These are phyloP conservation scores for Anisognathus igniventris DNA, from an alignment of 2,797 vertebrate genomes.

Conservation along the genomic window DNA sequence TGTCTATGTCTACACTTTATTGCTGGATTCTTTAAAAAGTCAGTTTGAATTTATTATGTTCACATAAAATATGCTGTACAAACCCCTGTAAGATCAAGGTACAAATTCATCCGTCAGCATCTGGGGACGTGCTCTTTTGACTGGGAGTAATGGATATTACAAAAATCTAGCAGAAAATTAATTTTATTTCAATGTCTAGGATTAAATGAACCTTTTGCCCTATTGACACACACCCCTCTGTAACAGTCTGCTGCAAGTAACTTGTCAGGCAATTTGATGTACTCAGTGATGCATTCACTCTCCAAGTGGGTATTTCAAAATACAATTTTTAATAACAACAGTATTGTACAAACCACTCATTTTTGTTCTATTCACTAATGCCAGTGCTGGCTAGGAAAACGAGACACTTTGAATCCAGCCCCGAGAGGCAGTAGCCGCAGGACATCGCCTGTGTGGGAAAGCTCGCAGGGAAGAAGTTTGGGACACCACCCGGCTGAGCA, in stretches of 20 bases:
- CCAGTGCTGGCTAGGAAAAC: neutral
- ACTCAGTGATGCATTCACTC: neutral
- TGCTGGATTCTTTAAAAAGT: neutral
- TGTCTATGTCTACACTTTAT: neutral
- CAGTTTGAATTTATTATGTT: neutral
- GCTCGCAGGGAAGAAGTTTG: neutral
- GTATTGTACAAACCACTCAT: neutral
- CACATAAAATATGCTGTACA: neutral
- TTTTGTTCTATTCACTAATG: neutral
- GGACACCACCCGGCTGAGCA: neutral
- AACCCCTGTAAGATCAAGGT: neutral
- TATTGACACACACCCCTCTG: neutral
- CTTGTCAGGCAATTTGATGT: neutral
- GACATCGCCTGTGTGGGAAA: rapidly evolving
- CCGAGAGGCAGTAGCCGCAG: neutral
- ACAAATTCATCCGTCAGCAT: neutral
- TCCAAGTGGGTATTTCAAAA: neutral
- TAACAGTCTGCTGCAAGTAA: neutral
- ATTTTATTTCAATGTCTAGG: neutral
- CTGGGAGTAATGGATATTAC: neutral
- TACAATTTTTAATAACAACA: neutral
- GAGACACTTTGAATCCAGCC: neutral
- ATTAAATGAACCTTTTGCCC: neutral
- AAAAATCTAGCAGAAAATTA: neutral
- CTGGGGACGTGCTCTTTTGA: neutral